Evolutionary conservation across 2,888 invertebrate species (phyloP).

Genomic region (Hydroisotoma schaefferi): DNA sequence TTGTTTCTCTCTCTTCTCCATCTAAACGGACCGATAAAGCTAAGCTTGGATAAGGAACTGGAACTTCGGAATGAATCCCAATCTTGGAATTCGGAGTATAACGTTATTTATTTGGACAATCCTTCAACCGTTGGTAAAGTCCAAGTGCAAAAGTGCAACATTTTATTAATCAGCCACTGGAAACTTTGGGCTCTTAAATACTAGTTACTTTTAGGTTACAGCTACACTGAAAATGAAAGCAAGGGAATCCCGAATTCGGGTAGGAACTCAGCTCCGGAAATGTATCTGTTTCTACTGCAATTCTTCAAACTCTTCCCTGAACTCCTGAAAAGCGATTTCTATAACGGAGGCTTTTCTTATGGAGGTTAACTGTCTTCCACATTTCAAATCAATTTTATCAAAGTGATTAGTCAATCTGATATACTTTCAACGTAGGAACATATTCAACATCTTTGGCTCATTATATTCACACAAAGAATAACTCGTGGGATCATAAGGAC

Average conservation of each 20-base stretch:
- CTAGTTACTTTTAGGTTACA: conserved; percentile 22
- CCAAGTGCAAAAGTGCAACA: no score
- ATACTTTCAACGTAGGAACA: no score
- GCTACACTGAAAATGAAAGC: conserved; percentile 31
- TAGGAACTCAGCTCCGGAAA: conserved; percentile 14
- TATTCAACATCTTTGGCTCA: conserved; percentile 19
- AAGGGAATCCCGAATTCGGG: conserved; percentile 17
- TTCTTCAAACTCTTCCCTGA: conserved; percentile 32
- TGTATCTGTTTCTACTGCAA: conserved; percentile 26
- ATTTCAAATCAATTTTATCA: no score
- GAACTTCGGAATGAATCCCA: conserved; percentile 49
- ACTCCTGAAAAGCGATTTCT: conserved; percentile 21
- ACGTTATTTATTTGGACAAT: conserved; percentile 54
- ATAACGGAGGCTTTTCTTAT: conserved; percentile 23
- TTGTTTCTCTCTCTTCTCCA: conserved; percentile 51
- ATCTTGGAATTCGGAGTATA: conserved; percentile 52
- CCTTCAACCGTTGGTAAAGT: conserved; percentile 53
- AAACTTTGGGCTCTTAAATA: no score
- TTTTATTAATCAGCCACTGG: no score
- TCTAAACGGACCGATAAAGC: conserved; percentile 48
- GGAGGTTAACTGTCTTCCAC: conserved; percentile 18
- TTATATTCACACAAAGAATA: conserved; percentile 51
- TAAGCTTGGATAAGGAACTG: conserved; percentile 48
- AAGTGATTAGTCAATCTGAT: no score
- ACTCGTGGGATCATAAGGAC: conserved; percentile 58